A percentile compares a stretch with the other conserved stretches of the same genome.
These are phyloP conservation scores for Cheilosia impressa DNA, from an alignment of 2,888 invertebrate genomes.

Conservation along the genomic window DNA sequence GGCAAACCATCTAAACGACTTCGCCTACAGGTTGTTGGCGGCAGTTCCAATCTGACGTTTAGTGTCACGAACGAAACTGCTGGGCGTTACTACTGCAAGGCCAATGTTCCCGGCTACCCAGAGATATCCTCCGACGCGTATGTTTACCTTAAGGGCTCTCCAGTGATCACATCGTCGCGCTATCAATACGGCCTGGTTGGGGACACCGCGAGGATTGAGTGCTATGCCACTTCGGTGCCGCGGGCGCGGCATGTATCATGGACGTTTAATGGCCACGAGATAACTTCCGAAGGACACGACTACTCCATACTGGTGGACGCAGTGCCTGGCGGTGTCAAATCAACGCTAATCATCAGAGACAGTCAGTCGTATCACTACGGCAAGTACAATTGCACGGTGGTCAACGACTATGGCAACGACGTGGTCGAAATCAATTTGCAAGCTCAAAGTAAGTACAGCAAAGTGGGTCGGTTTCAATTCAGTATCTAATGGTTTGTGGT, in stretches of 20 bases:
- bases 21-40: slow-evolving; percentile 87
- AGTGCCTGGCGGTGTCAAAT: slow-evolving; percentile 91
- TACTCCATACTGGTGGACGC: slow-evolving; percentile 90
- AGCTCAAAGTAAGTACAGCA: slow-evolving; percentile 91
- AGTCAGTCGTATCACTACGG: slow-evolving; percentile 95
- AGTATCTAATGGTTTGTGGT: not conserved
- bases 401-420: slow-evolving; percentile 95
- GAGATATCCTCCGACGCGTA: slow-evolving; percentile 92
- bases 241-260: slow-evolving; percentile 94
- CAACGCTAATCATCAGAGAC: slow-evolving; percentile 94
- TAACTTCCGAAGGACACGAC: slow-evolving; percentile 89
- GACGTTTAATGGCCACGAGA: slow-evolving; percentile 93
- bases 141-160: slow-evolving; percentile 92
- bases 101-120: slow-evolving; percentile 93
- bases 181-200: slow-evolving; percentile 93
- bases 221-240: slow-evolving; percentile 94
- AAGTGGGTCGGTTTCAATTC: not conserved
- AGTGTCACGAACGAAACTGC: slow-evolving; percentile 91
- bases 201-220: slow-evolving; percentile 93
- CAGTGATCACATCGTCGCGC: slow-evolving; percentile 91
- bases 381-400: slow-evolving; percentile 96
- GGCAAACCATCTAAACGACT: not conserved
- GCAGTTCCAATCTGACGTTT: slow-evolving; percentile 91
- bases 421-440: slow-evolving; percentile 92
- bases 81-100: slow-evolving; percentile 95